phyloP scores from a whole-genome alignment of 2,888 invertebrate genomes.

The Mythimna albipuncta region DNA sequence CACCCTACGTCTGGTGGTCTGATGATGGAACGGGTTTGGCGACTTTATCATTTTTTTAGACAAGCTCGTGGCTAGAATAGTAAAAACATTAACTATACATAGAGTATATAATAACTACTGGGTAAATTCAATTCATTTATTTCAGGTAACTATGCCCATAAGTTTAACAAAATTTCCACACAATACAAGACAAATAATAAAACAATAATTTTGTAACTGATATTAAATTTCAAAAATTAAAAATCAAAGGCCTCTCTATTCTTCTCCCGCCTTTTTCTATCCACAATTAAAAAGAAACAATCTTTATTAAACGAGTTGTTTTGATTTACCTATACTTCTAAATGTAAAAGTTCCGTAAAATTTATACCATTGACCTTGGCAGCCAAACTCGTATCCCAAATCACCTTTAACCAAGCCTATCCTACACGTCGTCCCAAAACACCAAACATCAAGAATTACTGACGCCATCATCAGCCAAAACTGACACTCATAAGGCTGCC shows the following conservation, averaged over 20 bases:
- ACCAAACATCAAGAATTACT: constrained; percentile 58
- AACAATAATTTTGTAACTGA: too few relatives aligned
- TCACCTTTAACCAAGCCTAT: background rate
- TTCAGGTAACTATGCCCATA: too few relatives aligned
- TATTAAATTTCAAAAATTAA: too few relatives aligned
- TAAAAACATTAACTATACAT: too few relatives aligned
- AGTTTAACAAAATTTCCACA: too few relatives aligned
- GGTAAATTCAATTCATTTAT: too few relatives aligned
- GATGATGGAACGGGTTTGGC: too few relatives aligned
- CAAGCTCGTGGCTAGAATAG: too few relatives aligned
- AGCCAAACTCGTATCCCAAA: background rate
- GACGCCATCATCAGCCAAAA: constrained; percentile 57
- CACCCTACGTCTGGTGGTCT: too few relatives aligned
- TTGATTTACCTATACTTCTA: background rate
- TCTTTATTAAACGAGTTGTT: background rate
- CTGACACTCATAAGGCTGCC: constrained; percentile 59
- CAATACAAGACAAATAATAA: too few relatives aligned
- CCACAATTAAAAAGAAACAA: background rate
- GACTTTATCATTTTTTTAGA: too few relatives aligned
- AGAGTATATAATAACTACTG: too few relatives aligned
- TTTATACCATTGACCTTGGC: constrained; percentile 3
- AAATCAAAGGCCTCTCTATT: background rate
- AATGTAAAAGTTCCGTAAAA: background rate
- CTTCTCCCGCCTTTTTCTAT: background rate
- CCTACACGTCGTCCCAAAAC: constrained; percentile 33